These are phyloP conservation scores for Apteryx owenii DNA, from an alignment of 2,113 vertebrate species.

Conservation along the genomic window DNA sequence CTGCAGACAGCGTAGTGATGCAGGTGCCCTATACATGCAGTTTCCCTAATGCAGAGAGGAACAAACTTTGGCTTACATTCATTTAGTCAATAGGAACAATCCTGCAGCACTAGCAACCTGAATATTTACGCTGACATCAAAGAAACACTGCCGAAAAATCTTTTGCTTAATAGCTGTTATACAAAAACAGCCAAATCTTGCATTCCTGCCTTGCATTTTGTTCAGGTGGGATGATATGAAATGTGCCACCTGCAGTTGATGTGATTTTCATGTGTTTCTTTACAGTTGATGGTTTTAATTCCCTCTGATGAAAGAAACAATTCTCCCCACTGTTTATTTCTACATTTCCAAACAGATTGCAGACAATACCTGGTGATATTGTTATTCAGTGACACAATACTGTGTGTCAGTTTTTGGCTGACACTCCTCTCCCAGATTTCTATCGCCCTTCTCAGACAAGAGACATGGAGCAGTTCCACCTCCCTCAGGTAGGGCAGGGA, in stretches of 20 bases:
- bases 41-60: background rate
- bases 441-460: background rate
- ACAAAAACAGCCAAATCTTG: background rate
- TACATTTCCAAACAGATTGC: background rate
- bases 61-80: background rate
- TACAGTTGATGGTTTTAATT: background rate
- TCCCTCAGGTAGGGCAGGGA: background rate
- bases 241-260: background rate
- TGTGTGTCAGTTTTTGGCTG: background rate
- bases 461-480: background rate
- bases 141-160: background rate
- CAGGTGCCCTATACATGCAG: background rate
- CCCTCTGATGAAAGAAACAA: background rate
- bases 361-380: background rate
- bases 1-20: background rate
- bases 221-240: background rate
- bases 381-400: background rate
- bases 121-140: background rate
- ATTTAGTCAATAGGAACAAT: background rate
- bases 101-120: background rate
- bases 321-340: background rate
- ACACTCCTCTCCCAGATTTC: background rate
- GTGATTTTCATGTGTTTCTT: rapidly evolving
- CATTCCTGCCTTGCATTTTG: background rate
- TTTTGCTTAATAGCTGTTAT: background rate